Evolutionary conservation across 1,140 invertebrate genomes (phyloP).

Genomic region (Drosophila nebulosa): DNA sequence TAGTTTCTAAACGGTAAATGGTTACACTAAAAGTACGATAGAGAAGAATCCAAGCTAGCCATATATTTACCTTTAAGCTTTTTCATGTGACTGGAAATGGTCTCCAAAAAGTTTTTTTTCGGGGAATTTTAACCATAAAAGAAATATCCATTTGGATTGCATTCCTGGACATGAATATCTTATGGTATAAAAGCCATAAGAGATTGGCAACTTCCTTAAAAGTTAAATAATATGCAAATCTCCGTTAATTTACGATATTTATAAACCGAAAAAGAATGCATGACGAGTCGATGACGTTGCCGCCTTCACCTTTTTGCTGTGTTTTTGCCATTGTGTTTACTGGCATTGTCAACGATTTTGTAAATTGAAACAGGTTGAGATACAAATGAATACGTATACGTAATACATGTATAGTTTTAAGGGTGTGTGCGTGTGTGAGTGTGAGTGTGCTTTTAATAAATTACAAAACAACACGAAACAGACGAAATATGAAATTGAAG

Average conservation of each 20-base stretch:
- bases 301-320: not conserved
- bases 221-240: constrained; percentile 10
- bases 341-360: constrained; percentile 1
- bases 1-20: no score
- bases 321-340: not conserved
- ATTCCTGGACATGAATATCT: not conserved
- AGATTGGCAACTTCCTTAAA: not conserved
- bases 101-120: no score
- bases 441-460: constrained; percentile 48
- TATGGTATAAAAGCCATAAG: not conserved
- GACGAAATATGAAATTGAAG: constrained; percentile 41
- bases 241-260: constrained; percentile 3
- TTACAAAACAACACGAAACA: constrained; percentile 40
- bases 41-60: no score
- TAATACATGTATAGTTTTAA: constrained; percentile 36
- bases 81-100: no score
- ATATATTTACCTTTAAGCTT: no score
- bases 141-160: not conserved
- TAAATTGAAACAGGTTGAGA: not conserved
- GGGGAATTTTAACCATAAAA: no score
- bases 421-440: constrained; percentile 10
- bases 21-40: no score
- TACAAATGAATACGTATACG: not conserved
- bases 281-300: constrained; percentile 10
- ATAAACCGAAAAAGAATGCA: constrained; percentile 1